Base-by-base conservation (phyloP, 2,888 invertebrate genomes). In the Morinoia aosen region DNA sequence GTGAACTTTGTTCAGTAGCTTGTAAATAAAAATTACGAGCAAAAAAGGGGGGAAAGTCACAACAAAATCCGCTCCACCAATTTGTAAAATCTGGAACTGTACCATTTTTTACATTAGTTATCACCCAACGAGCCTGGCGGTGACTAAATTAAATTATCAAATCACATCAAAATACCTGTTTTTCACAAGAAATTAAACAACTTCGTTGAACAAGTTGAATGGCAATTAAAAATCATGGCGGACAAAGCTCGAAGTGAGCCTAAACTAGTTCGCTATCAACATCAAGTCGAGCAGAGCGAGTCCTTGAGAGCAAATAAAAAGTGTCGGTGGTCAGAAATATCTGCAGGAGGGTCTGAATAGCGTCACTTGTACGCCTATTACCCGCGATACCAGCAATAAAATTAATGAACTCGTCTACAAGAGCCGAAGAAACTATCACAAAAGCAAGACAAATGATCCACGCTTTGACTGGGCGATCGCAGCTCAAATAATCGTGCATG, bases 371-470 rank as follows among this genome's bases (percentile, higher is more conserved):
- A 90, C 90, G 90, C 40, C 48, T 90, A 40, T 90, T 90, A 90
- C 90, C n/a, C 90, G 90, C 90, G 12, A 40, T 33, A 93, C 57
- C 25, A 57, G 57, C 93, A 57, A 57, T 93, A 25, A 93, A 93
- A 93, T 93, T 93, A 93, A 93, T 93, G 93, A 48, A 93, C 93
- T 93, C 48, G 93, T n/a, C n/a, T 57, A 93, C 93, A 93, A 93
- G 93, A 57, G 93, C 57, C 12, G 93, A 93, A 93, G 93, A 93
- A 93, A 48, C 48, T 33, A 12, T 8, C 93, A 93, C 93, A 93
- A 93, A 93, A 93, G 93, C 57, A 93, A 93, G 93, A 93, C 93
- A 48, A 57, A 93, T 93, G 93, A 93, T 93, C 48, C 57, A 11
- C 33, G 12, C 57, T 11, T 57, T 57, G 93, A 48, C 57, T 25